phyloP scores from a whole-genome alignment of 2,113 vertebrate species.

The Tachysurus fulvidraco region DNA sequence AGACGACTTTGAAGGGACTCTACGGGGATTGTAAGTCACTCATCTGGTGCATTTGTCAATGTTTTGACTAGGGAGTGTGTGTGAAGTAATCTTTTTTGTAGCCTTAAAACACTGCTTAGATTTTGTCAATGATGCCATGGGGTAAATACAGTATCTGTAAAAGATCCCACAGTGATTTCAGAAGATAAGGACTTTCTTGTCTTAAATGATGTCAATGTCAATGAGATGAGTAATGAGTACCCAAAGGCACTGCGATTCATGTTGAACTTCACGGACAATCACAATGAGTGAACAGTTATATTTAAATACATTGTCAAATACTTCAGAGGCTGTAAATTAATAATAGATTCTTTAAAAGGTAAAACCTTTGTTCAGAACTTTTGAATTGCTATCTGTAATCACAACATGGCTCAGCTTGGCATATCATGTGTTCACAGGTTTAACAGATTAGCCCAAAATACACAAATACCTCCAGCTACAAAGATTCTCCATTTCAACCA shows the following conservation, averaged over 20 bases:
- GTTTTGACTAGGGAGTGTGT: conserved; percentile 45
- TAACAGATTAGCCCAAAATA: background rate
- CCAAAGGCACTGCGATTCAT: background rate
- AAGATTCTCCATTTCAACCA: background rate
- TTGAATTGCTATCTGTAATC: background rate
- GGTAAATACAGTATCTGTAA: conserved; percentile 24
- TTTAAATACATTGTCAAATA: background rate
- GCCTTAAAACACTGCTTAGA: conserved; percentile 23
- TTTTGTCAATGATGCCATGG: conserved; percentile 29
- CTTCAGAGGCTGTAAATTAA: background rate
- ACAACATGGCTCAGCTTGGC: background rate
- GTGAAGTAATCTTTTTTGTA: conserved; percentile 13
- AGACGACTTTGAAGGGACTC: conserved; percentile 31
- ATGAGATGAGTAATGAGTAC: conserved; percentile 5
- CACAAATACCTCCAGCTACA: background rate
- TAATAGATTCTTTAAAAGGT: background rate
- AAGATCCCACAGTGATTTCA: conserved; percentile 33
- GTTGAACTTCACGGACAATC: background rate
- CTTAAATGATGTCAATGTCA: conserved; percentile 26
- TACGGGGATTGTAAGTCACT: conserved; percentile 5
- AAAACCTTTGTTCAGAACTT: background rate
- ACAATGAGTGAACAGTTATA: background rate
- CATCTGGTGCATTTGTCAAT: conserved; percentile 45
- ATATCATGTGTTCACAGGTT: background rate
- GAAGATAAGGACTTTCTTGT: conserved; percentile 20